Conservation (phyloP, 2,888 invertebrate species). For the Micoletzkya japonica region DNA sequence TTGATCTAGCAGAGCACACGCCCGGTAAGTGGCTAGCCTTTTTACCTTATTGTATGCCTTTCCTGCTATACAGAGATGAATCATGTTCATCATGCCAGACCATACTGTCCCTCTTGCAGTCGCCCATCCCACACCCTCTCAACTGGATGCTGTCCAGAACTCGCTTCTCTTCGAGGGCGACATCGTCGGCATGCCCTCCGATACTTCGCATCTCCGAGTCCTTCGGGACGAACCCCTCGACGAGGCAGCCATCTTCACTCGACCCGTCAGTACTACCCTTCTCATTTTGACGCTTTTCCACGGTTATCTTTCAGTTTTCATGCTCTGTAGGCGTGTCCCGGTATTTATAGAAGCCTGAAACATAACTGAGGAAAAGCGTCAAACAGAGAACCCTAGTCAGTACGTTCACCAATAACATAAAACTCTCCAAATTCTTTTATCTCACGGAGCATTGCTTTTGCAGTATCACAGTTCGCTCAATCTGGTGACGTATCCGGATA, state of each 20-base stretch:
- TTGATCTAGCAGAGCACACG: slow-evolving; percentile 49
- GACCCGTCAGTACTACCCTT: slow-evolving; percentile 37
- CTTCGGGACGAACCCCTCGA: slow-evolving; percentile 46
- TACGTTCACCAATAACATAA: neutral
- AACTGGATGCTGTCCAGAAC: slow-evolving; percentile 60
- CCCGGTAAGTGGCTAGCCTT: neutral
- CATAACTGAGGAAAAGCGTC: neutral
- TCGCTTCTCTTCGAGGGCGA: slow-evolving; percentile 70
- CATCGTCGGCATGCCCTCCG: slow-evolving; percentile 66
- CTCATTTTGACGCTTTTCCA: neutral
- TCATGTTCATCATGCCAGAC: neutral
- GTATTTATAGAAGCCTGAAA: neutral
- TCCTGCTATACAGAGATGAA: neutral
- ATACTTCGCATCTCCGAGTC: slow-evolving; percentile 31
- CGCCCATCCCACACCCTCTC: slow-evolving; percentile 48
- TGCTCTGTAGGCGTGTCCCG: neutral
- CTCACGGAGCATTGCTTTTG: slow-evolving; percentile 27
- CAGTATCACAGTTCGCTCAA: slow-evolving; percentile 63
- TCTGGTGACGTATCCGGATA: slow-evolving; percentile 63
- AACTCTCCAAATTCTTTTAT: neutral
- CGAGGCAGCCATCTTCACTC: slow-evolving; percentile 44
- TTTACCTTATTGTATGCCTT: neutral
- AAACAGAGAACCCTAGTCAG: too few species aligned
- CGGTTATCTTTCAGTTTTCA: neutral
- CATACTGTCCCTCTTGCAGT: slow-evolving; percentile 32